Conservation (phyloP, 2,888 invertebrate genomes). For the Drosophila anceps region DNA sequence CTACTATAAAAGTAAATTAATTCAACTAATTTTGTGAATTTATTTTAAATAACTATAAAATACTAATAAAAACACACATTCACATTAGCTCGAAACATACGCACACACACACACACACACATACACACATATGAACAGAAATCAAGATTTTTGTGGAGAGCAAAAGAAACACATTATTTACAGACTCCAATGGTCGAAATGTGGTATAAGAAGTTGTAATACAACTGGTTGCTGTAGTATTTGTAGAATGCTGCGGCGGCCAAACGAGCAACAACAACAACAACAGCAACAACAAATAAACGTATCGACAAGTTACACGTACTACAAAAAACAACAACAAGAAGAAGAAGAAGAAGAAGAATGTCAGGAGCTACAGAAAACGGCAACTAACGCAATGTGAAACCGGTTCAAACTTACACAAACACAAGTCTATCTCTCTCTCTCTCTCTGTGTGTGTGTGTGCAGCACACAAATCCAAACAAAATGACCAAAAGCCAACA, state of each 20-base stretch:
- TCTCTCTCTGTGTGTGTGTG: slow-evolving; percentile 40
- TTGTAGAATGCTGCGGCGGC: slow-evolving; percentile 69
- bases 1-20: no score
- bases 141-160: slow-evolving; percentile 7
- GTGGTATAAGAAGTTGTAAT: slow-evolving; percentile 74
- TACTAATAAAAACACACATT: background rate
- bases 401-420: slow-evolving; percentile 65
- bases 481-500: slow-evolving; percentile 70
- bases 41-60: background rate
- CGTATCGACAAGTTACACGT: slow-evolving; percentile 62
- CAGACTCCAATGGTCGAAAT: slow-evolving; percentile 42
- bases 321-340: slow-evolving; percentile 61
- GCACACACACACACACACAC: slow-evolving; percentile 6
- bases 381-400: slow-evolving; percentile 74
- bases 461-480: slow-evolving; percentile 55
- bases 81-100: slow-evolving; percentile 11
- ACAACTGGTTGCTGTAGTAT: slow-evolving; percentile 77
- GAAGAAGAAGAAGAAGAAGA: slow-evolving; percentile 47
- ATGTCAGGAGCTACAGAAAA: slow-evolving; percentile 48
- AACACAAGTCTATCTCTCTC: no score
- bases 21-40: background rate
- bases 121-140: slow-evolving; percentile 6
- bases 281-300: slow-evolving; percentile 43
- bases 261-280: slow-evolving; percentile 46
- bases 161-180: slow-evolving; percentile 28